phyloP scores from a whole-genome alignment of 92 coral and sea anemone genomes.

The Isaurus tuberculatus region DNA sequence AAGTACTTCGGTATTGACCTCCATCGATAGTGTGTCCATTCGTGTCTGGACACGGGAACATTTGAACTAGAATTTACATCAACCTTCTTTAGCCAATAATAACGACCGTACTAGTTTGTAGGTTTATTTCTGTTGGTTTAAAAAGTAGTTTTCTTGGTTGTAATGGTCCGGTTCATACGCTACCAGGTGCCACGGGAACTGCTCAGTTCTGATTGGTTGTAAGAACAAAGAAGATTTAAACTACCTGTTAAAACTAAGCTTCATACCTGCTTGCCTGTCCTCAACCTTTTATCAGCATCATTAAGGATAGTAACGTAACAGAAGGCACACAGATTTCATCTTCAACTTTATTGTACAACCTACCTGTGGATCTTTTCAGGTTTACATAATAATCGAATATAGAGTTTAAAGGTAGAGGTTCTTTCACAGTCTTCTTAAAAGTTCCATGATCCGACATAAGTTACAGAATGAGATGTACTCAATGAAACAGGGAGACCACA shows the following conservation, averaged over 20 bases:
- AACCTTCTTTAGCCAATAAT: not conserved
- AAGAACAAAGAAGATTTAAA: not conserved
- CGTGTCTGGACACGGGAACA: not conserved
- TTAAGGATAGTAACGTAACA: not conserved
- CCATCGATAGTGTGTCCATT: not conserved
- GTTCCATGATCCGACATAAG: no score
- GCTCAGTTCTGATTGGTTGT: conserved; percentile 3
- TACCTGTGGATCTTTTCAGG: no score
- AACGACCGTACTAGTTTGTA: not conserved
- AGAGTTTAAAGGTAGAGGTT: no score
- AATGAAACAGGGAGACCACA: no score
- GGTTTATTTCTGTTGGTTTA: not conserved
- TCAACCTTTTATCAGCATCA: not conserved
- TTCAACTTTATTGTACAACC: not conserved
- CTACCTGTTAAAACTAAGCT: not conserved
- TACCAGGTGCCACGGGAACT: not conserved
- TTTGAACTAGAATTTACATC: not conserved
- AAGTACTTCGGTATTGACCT: not conserved
- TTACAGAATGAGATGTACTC: no score
- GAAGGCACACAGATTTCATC: not conserved
- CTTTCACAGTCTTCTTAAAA: no score
- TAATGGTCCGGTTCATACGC: not conserved
- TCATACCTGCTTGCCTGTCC: not conserved
- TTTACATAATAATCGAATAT: no score
- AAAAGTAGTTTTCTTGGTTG: not conserved